Evolutionary conservation across 2,888 invertebrate species (phyloP).

Genomic region (Sphaerophoria rueppellii): DNA sequence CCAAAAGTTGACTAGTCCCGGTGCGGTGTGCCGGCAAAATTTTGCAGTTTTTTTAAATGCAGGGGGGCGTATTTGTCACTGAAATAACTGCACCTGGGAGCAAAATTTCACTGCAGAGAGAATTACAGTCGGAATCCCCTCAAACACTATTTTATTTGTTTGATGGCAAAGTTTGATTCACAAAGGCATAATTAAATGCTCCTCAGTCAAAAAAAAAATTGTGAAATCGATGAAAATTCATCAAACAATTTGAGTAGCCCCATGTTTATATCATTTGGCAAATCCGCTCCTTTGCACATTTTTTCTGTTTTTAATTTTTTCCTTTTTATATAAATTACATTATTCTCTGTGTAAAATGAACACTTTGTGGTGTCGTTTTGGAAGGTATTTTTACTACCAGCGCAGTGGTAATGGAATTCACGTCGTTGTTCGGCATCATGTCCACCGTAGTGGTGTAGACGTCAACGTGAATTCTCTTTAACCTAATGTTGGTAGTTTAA

Average conservation of each 20-base stretch:
- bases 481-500: conserved; percentile 18
- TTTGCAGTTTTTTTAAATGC: conserved; percentile 54
- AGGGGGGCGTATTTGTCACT: neutral
- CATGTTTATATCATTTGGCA: neutral
- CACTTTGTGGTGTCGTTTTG: conserved; percentile 63
- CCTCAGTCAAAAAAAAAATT: too few species aligned
- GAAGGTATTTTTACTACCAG: conserved; percentile 3
- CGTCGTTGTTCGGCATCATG: conserved; percentile 21
- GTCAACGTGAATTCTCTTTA: conserved; percentile 49
- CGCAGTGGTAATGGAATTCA: conserved; percentile 61
- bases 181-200: too few species aligned
- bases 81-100: neutral
- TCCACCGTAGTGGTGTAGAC: neutral
- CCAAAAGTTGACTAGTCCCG: conserved; percentile 55
- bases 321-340: conserved; percentile 47
- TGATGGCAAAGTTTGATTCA: too few species aligned
- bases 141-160: too few species aligned
- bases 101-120: too few species aligned
- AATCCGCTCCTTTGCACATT: neutral
- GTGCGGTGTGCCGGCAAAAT: conserved; percentile 63
- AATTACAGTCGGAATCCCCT: too few species aligned
- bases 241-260: too few species aligned
- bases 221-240: too few species aligned
- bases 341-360: conserved; percentile 62
- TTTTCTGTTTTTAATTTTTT: neutral